Conservation (phyloP, 2,888 invertebrate genomes). For the Lepetodrilus schrolli region DNA sequence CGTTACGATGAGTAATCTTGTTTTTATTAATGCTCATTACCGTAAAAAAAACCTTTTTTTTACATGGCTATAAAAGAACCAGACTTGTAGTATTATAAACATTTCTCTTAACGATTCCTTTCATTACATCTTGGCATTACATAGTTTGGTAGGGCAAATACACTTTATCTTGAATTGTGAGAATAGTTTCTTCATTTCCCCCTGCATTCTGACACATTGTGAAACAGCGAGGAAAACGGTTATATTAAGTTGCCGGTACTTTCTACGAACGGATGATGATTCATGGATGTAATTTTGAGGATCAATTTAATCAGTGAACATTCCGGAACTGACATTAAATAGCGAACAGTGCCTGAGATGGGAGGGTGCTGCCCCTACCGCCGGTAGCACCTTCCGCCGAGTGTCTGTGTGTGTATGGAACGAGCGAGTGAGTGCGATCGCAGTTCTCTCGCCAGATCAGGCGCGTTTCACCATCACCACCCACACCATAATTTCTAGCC, state of each 20-base stretch:
- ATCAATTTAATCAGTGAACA: not conserved
- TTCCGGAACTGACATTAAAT: too few species aligned
- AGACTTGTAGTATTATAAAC: too few species aligned
- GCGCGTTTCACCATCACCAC: not conserved
- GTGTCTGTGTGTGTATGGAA: not conserved
- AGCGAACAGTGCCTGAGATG: too few species aligned
- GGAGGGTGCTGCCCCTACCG: not conserved
- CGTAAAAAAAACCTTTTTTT: not conserved
- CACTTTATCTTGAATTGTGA: too few species aligned
- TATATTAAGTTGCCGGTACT: too few species aligned
- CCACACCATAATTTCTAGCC: conserved; percentile 7
- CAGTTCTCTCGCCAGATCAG: not conserved
- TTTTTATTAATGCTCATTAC: not conserved
- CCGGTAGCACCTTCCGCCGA: not conserved
- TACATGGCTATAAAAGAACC: too few species aligned
- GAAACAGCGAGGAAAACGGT: too few species aligned
- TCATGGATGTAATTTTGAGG: not conserved
- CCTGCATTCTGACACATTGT: not conserved
- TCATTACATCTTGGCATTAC: too few species aligned
- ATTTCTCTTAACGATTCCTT: too few species aligned
- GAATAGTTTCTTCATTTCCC: too few species aligned
- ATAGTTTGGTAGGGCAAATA: too few species aligned
- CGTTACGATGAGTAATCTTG: not conserved
- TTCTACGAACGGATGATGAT: not conserved
- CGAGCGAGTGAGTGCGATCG: conserved; percentile 21